phyloP scores from a whole-genome alignment of 1,140 invertebrate species.

The Aphaenogaster rudis region DNA sequence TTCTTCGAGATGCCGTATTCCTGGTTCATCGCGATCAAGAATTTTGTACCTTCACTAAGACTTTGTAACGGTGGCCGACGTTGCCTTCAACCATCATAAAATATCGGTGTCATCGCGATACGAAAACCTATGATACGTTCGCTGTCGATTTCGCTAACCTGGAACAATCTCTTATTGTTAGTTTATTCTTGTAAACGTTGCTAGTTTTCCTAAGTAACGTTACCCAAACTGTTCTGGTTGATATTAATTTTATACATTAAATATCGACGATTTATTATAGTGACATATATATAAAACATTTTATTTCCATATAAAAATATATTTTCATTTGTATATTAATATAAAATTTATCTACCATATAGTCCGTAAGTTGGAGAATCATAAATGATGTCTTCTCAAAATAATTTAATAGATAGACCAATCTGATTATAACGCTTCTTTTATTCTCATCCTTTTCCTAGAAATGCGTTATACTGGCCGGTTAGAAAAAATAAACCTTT shows the following conservation, averaged over 20 bases:
- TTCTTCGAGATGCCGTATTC: conserved; percentile 5
- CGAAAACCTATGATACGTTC: not conserved
- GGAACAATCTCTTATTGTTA: not conserved
- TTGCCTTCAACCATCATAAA: conserved; percentile 33
- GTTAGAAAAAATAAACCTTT: not conserved
- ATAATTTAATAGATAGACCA: not conserved
- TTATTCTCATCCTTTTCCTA: not conserved
- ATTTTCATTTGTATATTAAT: too few species aligned
- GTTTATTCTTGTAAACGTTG: not conserved
- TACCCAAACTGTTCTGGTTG: not conserved
- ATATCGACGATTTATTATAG: not conserved
- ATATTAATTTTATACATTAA: not conserved
- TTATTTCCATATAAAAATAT: not conserved
- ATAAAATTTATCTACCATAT: not conserved
- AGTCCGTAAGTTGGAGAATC: not conserved
- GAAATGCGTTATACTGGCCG: not conserved
- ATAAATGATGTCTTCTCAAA: not conserved
- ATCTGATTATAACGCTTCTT: not conserved
- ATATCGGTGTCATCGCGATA: conserved; percentile 39
- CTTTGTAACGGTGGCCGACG: not conserved
- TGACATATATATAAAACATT: not conserved
- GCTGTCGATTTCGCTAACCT: conserved; percentile 36
- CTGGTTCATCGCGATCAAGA: conserved; percentile 36
- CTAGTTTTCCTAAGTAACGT: not conserved
- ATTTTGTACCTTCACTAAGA: conserved; percentile 53